phyloP scores from a whole-genome alignment of 2,113 vertebrate genomes.

The Axis porcinus region DNA sequence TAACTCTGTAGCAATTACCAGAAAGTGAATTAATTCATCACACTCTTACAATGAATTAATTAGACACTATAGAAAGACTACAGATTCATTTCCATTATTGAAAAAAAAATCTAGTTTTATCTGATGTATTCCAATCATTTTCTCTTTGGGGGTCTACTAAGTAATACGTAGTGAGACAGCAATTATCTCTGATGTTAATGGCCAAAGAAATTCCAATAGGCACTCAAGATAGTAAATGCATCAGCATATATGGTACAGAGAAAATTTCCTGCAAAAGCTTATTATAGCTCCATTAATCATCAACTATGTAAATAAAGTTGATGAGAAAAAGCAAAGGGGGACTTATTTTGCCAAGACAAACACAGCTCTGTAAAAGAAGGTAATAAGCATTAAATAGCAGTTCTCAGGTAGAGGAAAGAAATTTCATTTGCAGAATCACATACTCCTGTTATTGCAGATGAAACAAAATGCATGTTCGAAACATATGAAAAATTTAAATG shows the following conservation, averaged over 20 bases:
- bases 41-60: slow-evolving; percentile 46
- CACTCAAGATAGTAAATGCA: slow-evolving; percentile 23
- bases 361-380: neutral
- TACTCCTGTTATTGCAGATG: neutral
- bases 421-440: neutral
- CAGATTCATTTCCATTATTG: slow-evolving; percentile 51
- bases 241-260: neutral
- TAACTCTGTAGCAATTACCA: slow-evolving; percentile 63
- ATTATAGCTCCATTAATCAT: slow-evolving; percentile 52
- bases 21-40: slow-evolving; percentile 60
- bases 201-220: slow-evolving; percentile 26
- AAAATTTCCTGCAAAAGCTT: slow-evolving; percentile 34
- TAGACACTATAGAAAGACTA: slow-evolving; percentile 34
- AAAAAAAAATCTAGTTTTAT: slow-evolving; percentile 57
- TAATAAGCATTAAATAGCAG: neutral
- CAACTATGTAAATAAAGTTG: slow-evolving; percentile 40
- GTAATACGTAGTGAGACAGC: slow-evolving; percentile 19
- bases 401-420: neutral
- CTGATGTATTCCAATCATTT: slow-evolving; percentile 37
- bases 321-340: slow-evolving; percentile 28
- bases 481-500: neutral
- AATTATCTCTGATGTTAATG: slow-evolving; percentile 56
- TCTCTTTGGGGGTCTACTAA: slow-evolving; percentile 39
- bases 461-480: neutral
- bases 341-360: neutral